Evolutionary conservation across 2,797 vertebrate species (phyloP).

Genomic region (Acipenser oxyrinchus): DNA sequence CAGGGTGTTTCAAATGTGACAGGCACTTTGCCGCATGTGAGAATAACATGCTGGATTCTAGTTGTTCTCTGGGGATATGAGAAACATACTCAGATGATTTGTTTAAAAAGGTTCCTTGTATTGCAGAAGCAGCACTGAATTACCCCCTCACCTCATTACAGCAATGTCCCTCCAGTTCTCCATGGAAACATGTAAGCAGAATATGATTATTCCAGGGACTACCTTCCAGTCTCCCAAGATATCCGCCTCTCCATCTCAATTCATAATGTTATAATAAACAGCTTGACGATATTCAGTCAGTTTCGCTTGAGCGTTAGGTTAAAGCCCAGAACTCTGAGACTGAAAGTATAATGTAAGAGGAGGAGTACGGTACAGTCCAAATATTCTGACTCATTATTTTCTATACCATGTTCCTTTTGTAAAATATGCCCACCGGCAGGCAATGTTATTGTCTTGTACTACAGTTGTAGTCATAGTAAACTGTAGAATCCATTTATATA

Average conservation of each 20-base stretch:
- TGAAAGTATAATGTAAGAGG: no score
- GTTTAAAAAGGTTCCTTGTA: conserved; percentile 6
- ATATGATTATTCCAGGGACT: conserved; percentile 7
- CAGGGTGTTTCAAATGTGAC: not conserved
- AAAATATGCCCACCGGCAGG: no score
- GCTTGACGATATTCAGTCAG: not conserved
- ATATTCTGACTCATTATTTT: no score
- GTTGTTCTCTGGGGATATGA: not conserved
- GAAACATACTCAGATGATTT: not conserved
- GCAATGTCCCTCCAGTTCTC: not conserved
- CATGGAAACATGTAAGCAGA: conserved; percentile 5
- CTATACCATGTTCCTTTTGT: no score
- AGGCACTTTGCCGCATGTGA: conserved; percentile 7
- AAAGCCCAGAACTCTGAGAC: no score
- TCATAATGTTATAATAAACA: not conserved
- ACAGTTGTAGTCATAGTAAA: no score
- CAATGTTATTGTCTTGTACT: no score
- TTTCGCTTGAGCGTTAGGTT: no score
- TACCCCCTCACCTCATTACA: conserved; percentile 9
- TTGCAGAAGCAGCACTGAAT: conserved; percentile 12
- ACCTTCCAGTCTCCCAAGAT: conserved; percentile 3
- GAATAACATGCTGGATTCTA: conserved; percentile 10
- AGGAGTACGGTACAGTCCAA: no score
- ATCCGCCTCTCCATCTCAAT: not conserved
- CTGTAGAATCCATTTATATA: no score